phyloP scores from a whole-genome alignment of 1,140 invertebrate species.

The Cryptotermes secundus region DNA sequence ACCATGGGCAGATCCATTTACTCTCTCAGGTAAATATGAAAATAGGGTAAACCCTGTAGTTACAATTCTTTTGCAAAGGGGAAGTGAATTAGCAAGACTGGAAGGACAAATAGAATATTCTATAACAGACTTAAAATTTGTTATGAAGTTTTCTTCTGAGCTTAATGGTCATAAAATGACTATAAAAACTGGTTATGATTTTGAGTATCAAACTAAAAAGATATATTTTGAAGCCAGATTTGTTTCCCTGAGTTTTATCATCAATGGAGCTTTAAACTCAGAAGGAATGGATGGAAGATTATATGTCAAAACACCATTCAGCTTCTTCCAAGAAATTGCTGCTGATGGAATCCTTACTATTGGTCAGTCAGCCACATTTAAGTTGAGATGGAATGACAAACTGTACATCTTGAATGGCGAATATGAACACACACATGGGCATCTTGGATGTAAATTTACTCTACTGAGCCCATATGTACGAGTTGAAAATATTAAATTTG shows the following conservation, averaged over 20 bases:
- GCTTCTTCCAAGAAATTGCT: background rate
- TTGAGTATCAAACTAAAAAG: background rate
- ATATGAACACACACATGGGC: background rate
- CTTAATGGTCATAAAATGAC: background rate
- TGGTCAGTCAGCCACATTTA: background rate
- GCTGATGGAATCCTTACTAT: background rate
- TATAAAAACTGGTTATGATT: too few species aligned
- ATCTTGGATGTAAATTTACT: background rate
- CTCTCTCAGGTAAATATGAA: background rate
- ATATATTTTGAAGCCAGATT: background rate
- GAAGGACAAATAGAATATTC: background rate
- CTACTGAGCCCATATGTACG: background rate
- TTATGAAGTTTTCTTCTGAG: background rate
- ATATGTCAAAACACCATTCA: background rate
- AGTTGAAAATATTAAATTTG: background rate
- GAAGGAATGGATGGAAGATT: background rate
- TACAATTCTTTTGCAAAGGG: background rate
- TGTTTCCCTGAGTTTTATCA: background rate
- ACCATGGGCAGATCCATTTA: background rate
- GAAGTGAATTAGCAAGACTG: background rate
- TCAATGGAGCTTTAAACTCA: background rate
- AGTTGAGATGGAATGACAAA: background rate
- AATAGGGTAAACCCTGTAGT: background rate
- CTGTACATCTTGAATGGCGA: background rate
- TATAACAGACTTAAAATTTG: background rate